These are phyloP conservation scores for Melanotaenia trifasciata DNA, from an alignment of 2,797 vertebrate species.

Conservation along the genomic window DNA sequence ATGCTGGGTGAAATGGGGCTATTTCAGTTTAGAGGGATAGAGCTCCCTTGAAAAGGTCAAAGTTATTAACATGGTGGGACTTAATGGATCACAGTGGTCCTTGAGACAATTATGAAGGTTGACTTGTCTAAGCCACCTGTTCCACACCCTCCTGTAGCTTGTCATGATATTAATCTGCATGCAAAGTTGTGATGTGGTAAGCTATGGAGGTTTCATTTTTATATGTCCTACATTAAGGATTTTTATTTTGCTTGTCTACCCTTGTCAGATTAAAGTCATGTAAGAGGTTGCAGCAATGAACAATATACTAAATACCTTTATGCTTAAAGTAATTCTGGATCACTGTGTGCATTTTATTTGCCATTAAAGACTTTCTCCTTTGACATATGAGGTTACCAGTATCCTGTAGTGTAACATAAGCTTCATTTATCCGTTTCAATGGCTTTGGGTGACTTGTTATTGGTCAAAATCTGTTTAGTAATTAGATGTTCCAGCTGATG, in stretches of 20 bases:
- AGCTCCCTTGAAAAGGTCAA: constrained; percentile 46
- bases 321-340: neutral
- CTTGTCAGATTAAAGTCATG: constrained; percentile 8
- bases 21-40: constrained; percentile 33
- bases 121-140: constrained; percentile 53
- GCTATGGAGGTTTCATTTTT: neutral
- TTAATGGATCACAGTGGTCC: constrained; percentile 44
- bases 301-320: neutral
- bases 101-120: constrained; percentile 55
- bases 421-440: constrained; percentile 43
- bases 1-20: constrained; percentile 9
- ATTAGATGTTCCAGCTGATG: constrained; percentile 47
- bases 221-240: neutral
- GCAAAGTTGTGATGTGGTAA: constrained; percentile 13
- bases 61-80: constrained; percentile 61
- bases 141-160: constrained; percentile 24
- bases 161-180: constrained; percentile 26
- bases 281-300: neutral
- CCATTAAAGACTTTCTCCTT: neutral
- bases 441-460: constrained; percentile 40
- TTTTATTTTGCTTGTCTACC: neutral
- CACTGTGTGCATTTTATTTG: constrained; percentile 10
- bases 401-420: constrained; percentile 3
- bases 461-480: constrained; percentile 42
- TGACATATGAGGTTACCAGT: constrained; percentile 15